Conservation (phyloP, 2,888 invertebrate genomes). For the Scaeva pyrastri region DNA sequence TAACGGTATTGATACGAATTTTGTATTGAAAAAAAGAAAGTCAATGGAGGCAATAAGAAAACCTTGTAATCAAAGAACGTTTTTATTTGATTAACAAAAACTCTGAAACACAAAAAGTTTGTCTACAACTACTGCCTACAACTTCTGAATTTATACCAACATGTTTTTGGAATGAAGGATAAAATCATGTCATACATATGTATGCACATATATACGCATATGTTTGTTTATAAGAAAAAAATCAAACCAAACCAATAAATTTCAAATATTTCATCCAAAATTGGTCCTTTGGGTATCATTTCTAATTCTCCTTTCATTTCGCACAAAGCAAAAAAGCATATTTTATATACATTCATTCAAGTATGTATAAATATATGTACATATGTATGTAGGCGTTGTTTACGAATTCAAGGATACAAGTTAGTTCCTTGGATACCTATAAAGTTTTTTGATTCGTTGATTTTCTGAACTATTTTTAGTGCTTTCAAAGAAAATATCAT, state of each 20-base stretch:
- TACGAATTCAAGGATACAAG: too few species aligned
- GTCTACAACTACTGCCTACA: neutral
- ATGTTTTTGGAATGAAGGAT: neutral
- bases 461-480: too few species aligned
- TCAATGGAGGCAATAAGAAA: neutral
- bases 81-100: constrained; percentile 13
- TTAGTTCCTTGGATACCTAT: too few species aligned
- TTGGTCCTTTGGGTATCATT: constrained; percentile 10
- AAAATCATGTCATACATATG: constrained; percentile 12
- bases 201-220: too few species aligned
- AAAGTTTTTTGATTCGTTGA: too few species aligned
- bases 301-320: neutral
- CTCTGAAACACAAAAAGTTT: neutral
- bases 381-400: too few species aligned
- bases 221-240: neutral
- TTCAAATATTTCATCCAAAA: constrained; percentile 5
- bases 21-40: constrained; percentile 1
- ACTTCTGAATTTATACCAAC: constrained; percentile 5
- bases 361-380: too few species aligned
- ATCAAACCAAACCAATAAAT: constrained; percentile 1
- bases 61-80: neutral
- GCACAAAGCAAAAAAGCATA: neutral
- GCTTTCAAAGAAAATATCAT: too few species aligned
- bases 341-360: too few species aligned
- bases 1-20: neutral